A percentile compares a stretch with the other conserved stretches of the same genome.
Conservation (phyloP, 2,797 vertebrate genomes). For the Nothura maculosa region DNA sequence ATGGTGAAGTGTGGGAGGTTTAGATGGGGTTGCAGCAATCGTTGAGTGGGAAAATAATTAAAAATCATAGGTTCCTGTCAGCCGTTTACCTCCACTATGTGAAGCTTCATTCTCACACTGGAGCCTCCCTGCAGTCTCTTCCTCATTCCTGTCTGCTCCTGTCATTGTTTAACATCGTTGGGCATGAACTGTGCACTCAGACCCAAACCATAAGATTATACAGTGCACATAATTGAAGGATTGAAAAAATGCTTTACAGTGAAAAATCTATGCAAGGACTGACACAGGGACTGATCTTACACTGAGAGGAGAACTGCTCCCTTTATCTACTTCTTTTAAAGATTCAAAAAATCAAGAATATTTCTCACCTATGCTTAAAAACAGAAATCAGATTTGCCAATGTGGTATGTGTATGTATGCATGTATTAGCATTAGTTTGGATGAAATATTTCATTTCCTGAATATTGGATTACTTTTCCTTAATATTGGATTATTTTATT, state of each 20-base stretch:
- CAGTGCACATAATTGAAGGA: conserved; percentile 52
- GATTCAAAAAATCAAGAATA: background rate
- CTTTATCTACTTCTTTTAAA: background rate
- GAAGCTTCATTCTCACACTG: conserved; percentile 22
- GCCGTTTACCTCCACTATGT: conserved; percentile 15
- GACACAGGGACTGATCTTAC: conserved; percentile 36
- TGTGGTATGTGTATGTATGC: background rate
- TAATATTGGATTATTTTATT: background rate
- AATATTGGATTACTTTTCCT: background rate
- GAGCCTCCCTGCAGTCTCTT: conserved; percentile 61
- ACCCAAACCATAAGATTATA: conserved; percentile 52
- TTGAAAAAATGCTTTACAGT: conserved; percentile 57
- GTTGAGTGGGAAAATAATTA: conserved; percentile 27
- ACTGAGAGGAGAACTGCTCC: background rate
- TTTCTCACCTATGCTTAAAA: background rate
- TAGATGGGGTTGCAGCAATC: background rate
- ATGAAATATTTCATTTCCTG: background rate
- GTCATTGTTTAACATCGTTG: conserved; percentile 52
- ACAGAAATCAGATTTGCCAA: background rate
- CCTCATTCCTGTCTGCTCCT: conserved; percentile 56
- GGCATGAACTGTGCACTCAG: background rate
- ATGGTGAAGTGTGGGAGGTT: background rate
- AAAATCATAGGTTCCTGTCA: conserved; percentile 55
- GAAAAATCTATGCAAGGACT: conserved; percentile 49
- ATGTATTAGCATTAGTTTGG: background rate